phyloP scores from a whole-genome alignment of 1,140 invertebrate genomes.

The Armadillidium nasatum region DNA sequence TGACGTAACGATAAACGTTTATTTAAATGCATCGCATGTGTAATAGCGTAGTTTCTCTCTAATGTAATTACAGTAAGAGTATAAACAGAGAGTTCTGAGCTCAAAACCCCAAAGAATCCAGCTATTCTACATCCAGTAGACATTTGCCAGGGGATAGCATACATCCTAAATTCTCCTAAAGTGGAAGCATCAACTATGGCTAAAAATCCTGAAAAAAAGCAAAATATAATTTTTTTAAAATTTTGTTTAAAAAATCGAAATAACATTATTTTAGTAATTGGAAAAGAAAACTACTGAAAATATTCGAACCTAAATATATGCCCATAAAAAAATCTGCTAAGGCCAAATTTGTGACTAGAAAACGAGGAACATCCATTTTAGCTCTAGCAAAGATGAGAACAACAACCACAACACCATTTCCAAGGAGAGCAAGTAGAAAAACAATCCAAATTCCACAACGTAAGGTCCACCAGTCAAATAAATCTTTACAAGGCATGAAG shows the following conservation, averaged over 20 bases:
- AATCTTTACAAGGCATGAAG: constrained; percentile 89
- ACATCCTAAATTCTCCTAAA: constrained; percentile 90
- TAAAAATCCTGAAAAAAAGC: constrained; percentile 64
- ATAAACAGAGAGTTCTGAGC: constrained; percentile 79
- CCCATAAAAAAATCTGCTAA: constrained; percentile 96
- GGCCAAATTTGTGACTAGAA: constrained; percentile 95
- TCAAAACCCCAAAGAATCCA: constrained; percentile 91
- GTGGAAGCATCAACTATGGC: constrained; percentile 96
- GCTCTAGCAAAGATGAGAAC: constrained; percentile 85
- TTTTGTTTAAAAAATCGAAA: too few relatives aligned
- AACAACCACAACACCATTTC: constrained; percentile 95
- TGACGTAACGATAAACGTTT: constrained; percentile 84
- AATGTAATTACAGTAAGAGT: constrained; percentile 95
- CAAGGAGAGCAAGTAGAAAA: constrained; percentile 87
- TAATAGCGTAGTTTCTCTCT: constrained; percentile 93
- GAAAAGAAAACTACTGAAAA: too few relatives aligned
- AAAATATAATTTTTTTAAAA: background rate
- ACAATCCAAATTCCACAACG: constrained; percentile 95
- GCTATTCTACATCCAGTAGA: constrained; percentile 86
- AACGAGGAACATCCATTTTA: constrained; percentile 91
- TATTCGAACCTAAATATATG: constrained; percentile 68
- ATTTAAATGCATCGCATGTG: constrained; percentile 95
- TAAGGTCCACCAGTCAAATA: constrained; percentile 97
- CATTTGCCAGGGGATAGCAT: constrained; percentile 96
- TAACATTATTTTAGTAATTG: too few relatives aligned